Percentiles rank a stretch among this genome's conserved stretches.
These are phyloP conservation scores for Troglohyphantes excavatus DNA, from an alignment of 2,888 invertebrate species.

Conservation along the genomic window DNA sequence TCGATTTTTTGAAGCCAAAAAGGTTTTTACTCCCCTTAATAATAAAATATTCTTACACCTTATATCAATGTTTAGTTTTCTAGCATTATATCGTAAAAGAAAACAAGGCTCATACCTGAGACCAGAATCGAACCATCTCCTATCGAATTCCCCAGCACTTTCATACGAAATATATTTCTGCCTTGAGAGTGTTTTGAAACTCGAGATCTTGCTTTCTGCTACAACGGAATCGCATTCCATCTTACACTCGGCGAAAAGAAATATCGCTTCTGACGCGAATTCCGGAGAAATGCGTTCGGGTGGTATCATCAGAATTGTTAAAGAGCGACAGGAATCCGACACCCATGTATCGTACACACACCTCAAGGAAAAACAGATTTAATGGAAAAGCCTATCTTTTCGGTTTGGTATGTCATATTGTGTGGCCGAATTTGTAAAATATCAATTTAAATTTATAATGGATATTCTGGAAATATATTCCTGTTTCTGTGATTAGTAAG, in stretches of 20 bases:
- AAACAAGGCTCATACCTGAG: no score
- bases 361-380: not conserved
- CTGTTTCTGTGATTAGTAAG: no score
- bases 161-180: not conserved
- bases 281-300: not conserved
- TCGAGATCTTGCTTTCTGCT: not conserved
- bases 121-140: not conserved
- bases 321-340: not conserved
- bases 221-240: not conserved
- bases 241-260: conserved; percentile 3
- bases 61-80: no score
- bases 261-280: not conserved
- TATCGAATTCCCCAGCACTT: not conserved
- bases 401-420: not conserved
- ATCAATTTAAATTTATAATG: no score
- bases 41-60: no score
- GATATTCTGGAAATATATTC: no score
- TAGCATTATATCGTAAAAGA: no score
- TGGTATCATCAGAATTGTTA: conserved; percentile 13
- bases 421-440: not conserved
- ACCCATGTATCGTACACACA: not conserved
- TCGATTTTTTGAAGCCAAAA: no score
- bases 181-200: not conserved
- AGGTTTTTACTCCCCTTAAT: no score
- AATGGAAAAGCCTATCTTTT: conserved; percentile 18